Percentiles rank a stretch among this genome's conserved stretches.
phyloP scores from a whole-genome alignment of 2,888 invertebrate species.

The Aspidapion aeneum region DNA sequence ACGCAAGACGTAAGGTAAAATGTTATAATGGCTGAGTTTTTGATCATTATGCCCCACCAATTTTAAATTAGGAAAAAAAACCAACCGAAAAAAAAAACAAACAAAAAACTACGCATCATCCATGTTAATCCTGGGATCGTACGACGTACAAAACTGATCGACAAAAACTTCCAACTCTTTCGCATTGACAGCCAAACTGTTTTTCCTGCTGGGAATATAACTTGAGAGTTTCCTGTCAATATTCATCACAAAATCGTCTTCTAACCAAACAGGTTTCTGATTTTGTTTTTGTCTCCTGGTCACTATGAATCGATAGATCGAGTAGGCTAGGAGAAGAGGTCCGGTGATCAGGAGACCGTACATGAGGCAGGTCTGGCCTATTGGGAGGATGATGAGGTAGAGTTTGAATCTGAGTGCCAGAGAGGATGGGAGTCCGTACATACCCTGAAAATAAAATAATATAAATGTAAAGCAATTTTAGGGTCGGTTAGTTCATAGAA shows the following conservation, averaged over 20 bases:
- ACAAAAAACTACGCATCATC: neutral
- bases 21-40: too few relatives aligned
- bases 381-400: slow-evolving; percentile 69
- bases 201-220: slow-evolving; percentile 38
- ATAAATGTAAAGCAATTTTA: slow-evolving; percentile 9
- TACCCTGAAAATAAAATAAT: slow-evolving; percentile 58
- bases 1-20: too few relatives aligned
- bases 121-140: neutral
- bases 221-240: slow-evolving; percentile 39
- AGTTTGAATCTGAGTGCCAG: slow-evolving; percentile 64
- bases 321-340: slow-evolving; percentile 51
- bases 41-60: too few relatives aligned
- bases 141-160: slow-evolving; percentile 7
- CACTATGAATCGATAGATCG: slow-evolving; percentile 44
- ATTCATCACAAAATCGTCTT: slow-evolving; percentile 35
- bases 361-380: slow-evolving; percentile 55
- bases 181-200: slow-evolving; percentile 29
- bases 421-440: slow-evolving; percentile 62
- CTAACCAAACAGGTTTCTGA: slow-evolving; percentile 37
- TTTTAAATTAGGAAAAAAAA: too few relatives aligned
- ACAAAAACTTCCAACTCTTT: slow-evolving; percentile 44
- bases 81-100: too few relatives aligned
- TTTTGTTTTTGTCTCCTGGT: slow-evolving; percentile 24
- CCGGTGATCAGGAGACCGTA: slow-evolving; percentile 54
- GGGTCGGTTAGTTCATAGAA: neutral